A percentile compares a stretch with the other conserved stretches of the same genome.
Evolutionary conservation across 2,797 vertebrate species (phyloP).

Genomic region (Notamacropus eugenii): DNA sequence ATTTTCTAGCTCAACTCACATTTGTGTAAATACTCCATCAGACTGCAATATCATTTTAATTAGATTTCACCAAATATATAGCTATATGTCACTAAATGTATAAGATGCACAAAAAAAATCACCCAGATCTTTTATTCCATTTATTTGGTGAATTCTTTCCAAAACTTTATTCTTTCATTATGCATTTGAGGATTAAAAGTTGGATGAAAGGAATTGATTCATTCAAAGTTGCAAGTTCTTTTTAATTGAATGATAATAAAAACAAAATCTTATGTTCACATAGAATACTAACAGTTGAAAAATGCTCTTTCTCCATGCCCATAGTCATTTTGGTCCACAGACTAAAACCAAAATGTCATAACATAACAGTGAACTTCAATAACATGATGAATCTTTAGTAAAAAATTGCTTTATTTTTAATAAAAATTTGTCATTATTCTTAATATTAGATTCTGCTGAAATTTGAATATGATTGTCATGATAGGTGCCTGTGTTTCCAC

Average conservation of each 20-base stretch:
- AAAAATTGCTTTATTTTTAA: not conserved
- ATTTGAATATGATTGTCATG: not conserved
- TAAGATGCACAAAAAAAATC: not conserved
- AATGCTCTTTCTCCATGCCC: fast-evolving
- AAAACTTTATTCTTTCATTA: not conserved
- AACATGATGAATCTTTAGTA: not conserved
- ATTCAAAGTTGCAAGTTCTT: not conserved
- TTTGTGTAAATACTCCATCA: conserved; percentile 77
- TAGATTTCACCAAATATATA: conserved; percentile 68
- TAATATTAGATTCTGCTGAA: not conserved
- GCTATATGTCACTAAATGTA: conserved; percentile 22
- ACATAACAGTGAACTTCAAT: not conserved
- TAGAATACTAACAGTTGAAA: not conserved
- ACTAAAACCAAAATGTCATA: not conserved
- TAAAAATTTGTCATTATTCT: not conserved
- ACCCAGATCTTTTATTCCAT: not conserved
- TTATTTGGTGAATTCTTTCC: not conserved
- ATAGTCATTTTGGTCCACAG: not conserved
- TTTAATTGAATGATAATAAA: not conserved
- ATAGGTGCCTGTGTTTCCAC: not conserved
- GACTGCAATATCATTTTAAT: conserved; percentile 68
- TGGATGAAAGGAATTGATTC: not conserved
- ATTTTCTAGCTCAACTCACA: conserved; percentile 67
- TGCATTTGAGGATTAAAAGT: not conserved
- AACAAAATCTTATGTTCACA: not conserved